These are phyloP conservation scores for Nothobranchius kuhntae DNA, from an alignment of 2,113 vertebrate species.

Conservation along the genomic window DNA sequence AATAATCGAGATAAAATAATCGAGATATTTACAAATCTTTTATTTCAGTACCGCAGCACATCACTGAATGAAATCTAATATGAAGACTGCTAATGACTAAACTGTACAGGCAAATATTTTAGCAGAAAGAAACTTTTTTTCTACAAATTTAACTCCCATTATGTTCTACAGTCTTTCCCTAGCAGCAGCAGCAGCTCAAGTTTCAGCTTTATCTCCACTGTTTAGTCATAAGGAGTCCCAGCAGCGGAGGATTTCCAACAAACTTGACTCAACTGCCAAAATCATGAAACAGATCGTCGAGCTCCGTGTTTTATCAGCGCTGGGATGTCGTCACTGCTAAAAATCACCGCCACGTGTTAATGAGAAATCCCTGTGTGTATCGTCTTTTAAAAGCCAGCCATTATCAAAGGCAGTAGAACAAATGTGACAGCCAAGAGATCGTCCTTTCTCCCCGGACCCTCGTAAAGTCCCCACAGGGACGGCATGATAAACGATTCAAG, in stretches of 20 bases:
- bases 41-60: too few species aligned
- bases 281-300: slow-evolving; percentile 15
- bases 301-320: slow-evolving; percentile 33
- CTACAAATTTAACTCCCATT: too few species aligned
- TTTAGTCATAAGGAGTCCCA: neutral
- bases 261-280: slow-evolving; percentile 13
- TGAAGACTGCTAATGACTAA: too few species aligned
- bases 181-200: neutral
- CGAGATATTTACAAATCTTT: too few species aligned
- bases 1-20: too few species aligned
- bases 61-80: too few species aligned
- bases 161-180: neutral
- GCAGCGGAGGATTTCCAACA: slow-evolving; percentile 3
- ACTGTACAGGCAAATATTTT: too few species aligned
- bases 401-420: slow-evolving; percentile 75
- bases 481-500: slow-evolving; percentile 78
- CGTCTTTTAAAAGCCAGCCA: slow-evolving; percentile 61
- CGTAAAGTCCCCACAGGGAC: slow-evolving; percentile 65
- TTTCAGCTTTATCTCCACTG: neutral
- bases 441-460: slow-evolving; percentile 58
- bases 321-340: slow-evolving; percentile 44
- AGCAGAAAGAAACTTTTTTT: too few species aligned
- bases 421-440: slow-evolving; percentile 69
- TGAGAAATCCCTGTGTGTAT: slow-evolving; percentile 44
- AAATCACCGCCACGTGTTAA: slow-evolving; percentile 46